phyloP scores from a whole-genome alignment of 2,888 invertebrate genomes.

The Tachystola acroxantha region DNA sequence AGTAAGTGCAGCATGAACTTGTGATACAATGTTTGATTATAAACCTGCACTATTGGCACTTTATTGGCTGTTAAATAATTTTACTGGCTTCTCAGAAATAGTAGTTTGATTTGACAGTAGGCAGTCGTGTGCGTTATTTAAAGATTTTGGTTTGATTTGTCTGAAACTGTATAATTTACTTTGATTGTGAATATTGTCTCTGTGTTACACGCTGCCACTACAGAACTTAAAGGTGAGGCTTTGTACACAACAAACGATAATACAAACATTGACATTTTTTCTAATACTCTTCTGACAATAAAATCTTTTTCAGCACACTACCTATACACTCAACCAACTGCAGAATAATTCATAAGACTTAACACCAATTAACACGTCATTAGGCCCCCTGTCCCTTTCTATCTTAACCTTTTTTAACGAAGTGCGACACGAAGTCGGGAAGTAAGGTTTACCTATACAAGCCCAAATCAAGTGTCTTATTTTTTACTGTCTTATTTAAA shows the following conservation, averaged over 20 bases:
- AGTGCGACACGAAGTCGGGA: no score
- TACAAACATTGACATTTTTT: not conserved
- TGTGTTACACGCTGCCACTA: constrained; percentile 75
- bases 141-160: constrained; percentile 12
- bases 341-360: no score
- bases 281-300: constrained; percentile 8
- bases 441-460: no score
- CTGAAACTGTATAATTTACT: constrained; percentile 15
- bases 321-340: no score
- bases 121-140: constrained; percentile 14
- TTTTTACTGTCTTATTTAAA: no score
- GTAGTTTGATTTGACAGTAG: constrained; percentile 5
- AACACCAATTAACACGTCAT: no score
- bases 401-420: no score
- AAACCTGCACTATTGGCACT: constrained; percentile 23
- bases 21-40: constrained; percentile 10
- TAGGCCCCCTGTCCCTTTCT: no score
- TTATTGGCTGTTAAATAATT: constrained; percentile 11
- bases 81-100: constrained; percentile 1
- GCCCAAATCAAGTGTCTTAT: no score
- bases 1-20: constrained; percentile 11
- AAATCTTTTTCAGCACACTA: no score
- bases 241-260: not conserved
- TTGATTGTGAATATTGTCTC: constrained; percentile 65
- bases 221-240: constrained; percentile 74